Conservation (phyloP, 1,140 invertebrate species). For the Neelides sp. region DNA sequence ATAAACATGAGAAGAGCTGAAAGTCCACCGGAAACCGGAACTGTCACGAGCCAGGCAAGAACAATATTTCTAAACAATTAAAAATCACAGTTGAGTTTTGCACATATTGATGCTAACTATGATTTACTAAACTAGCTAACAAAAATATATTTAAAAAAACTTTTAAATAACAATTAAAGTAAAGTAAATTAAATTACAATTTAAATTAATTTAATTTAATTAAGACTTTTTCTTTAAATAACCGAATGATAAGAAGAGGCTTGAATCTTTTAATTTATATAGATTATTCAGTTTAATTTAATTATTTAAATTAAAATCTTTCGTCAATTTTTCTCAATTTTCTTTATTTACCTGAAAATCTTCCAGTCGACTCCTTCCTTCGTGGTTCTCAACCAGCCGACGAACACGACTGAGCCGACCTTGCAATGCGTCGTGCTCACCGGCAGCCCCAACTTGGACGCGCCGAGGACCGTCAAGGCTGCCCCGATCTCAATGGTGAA, state of each 20-base stretch:
- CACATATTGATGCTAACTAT: too few species aligned
- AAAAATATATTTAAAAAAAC: too few species aligned
- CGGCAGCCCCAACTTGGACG: conserved; percentile 92
- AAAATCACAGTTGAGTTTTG: too few species aligned
- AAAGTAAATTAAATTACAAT: too few species aligned
- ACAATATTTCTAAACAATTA: conserved; percentile 88
- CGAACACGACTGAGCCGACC: conserved; percentile 89
- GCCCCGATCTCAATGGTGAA: conserved; percentile 93
- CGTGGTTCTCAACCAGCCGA: conserved; percentile 61
- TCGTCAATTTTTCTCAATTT: too few species aligned
- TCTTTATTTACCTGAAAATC: conserved; percentile 58
- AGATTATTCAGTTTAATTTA: too few species aligned
- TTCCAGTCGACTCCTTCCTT: conserved; percentile 64
- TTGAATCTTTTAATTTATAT: background rate
- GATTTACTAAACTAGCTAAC: too few species aligned
- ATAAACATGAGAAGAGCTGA: conserved; percentile 62
- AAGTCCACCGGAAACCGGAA: conserved; percentile 74
- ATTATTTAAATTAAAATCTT: too few species aligned
- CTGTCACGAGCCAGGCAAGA: conserved; percentile 90
- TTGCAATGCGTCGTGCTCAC: conserved; percentile 96
- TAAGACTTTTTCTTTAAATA: too few species aligned
- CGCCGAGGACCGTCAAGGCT: conserved; percentile 85
- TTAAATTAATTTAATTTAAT: too few species aligned
- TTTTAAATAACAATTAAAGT: too few species aligned
- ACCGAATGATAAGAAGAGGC: background rate